Evolutionary conservation across 2,113 vertebrate genomes (phyloP).

Genomic region (Hippocampus barbouri): DNA sequence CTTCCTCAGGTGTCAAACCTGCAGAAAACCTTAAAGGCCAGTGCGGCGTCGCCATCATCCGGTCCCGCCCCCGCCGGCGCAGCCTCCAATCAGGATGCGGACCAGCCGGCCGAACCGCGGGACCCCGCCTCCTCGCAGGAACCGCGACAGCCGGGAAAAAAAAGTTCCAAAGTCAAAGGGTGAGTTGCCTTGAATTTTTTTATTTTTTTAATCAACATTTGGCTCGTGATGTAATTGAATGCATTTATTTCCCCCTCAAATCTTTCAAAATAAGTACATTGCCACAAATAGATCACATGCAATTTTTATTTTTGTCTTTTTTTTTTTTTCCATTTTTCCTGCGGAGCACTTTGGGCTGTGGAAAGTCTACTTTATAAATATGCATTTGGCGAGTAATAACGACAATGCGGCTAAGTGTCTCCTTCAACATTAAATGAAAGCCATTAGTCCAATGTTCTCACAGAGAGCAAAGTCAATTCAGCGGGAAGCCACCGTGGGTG

Average conservation of each 20-base stretch:
- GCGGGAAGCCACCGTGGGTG: constrained; percentile 17
- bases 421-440: constrained; percentile 47
- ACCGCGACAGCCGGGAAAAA: constrained; percentile 91
- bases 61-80: constrained; percentile 82
- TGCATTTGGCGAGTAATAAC: constrained; percentile 26
- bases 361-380: constrained; percentile 37
- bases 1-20: constrained; percentile 87
- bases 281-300: constrained; percentile 22
- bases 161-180: constrained; percentile 97
- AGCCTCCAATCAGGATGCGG: constrained; percentile 81
- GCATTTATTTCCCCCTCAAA: not conserved
- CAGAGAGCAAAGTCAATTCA: constrained; percentile 50
- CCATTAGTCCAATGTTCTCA: constrained; percentile 46
- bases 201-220: not conserved
- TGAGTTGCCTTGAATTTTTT: constrained; percentile 58
- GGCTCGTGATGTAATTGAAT: not conserved
- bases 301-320: constrained; percentile 28
- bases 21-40: constrained; percentile 96
- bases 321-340: constrained; percentile 17
- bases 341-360: constrained; percentile 30
- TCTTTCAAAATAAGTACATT: constrained; percentile 11
- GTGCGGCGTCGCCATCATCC: constrained; percentile 76
- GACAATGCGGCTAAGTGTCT: constrained; percentile 22
- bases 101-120: constrained; percentile 74
- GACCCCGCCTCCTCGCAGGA: constrained; percentile 89